Conservation (phyloP, 2,888 invertebrate genomes). For the Slavum lentiscoides region DNA sequence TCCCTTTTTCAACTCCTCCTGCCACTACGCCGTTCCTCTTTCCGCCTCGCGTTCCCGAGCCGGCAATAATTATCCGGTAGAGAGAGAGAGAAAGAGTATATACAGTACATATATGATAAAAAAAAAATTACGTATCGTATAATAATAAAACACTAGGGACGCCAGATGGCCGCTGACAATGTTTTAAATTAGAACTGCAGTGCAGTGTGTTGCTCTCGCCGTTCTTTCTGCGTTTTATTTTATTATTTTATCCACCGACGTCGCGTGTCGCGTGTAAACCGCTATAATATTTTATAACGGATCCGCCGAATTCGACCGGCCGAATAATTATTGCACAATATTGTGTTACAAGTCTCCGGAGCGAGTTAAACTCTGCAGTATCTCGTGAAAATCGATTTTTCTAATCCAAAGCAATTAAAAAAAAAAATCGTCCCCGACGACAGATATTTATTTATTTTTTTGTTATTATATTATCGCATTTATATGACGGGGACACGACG, state of each 20-base stretch:
- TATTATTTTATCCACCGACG: background rate
- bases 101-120: constrained; percentile 11
- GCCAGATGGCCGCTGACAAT: constrained; percentile 52
- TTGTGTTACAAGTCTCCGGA: too few relatives aligned
- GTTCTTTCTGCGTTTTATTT: constrained; percentile 10
- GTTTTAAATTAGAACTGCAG: constrained; percentile 50
- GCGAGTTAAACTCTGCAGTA: too few relatives aligned
- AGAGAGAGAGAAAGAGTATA: constrained; percentile 26
- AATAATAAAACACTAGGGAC: constrained; percentile 53
- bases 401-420: too few relatives aligned
- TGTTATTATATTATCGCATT: too few relatives aligned
- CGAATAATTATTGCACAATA: too few relatives aligned
- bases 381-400: too few relatives aligned
- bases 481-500: too few relatives aligned
- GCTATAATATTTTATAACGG: too few relatives aligned
- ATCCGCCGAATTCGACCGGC: too few relatives aligned
- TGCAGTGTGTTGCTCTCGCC: background rate
- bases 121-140: constrained; percentile 51
- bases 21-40: background rate
- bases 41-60: constrained; percentile 21
- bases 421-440: too few relatives aligned
- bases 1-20: constrained; percentile 8
- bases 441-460: too few relatives aligned
- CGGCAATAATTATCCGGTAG: constrained; percentile 45
- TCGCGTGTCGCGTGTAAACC: background rate